Base-by-base conservation (phyloP, 2,797 vertebrate genomes). In the Sebastes umbrosus region DNA sequence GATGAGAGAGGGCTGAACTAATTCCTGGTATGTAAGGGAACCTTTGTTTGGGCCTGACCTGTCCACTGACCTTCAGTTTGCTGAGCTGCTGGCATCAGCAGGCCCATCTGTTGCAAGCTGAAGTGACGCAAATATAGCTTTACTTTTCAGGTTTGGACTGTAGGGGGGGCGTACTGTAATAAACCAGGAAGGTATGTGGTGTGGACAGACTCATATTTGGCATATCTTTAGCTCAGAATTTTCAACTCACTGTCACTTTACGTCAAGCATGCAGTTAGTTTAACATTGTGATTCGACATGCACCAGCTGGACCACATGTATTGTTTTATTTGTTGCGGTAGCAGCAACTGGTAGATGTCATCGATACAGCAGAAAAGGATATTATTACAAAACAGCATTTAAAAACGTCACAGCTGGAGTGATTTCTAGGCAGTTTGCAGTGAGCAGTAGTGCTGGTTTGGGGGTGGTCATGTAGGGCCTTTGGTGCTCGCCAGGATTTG, bases 21-120 rank as follows among this genome's bases (percentile, higher is more conserved):
- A 94, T 90, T 93, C 87, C 89, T 94, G 94, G 90, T 91, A 90
- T 95, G 94, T 93, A 94, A 93, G 94, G 91, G 90, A 94, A 95
- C 91, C 94, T 95, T 95, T 96, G 95, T 97, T 94, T 90, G 22
- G 77, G 86, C 77, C 85, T 95, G 96, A 96, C 96, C 93, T 89
- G 87, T 92, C 90, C 91, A 77, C 92, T 96, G 96, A 96, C 94
- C 96, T 94, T 81, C 84, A 91, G 93, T 90, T 93, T 93, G 94
- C 89, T 91, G 93, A 91, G 89, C 93, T 92, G 91, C 89, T 89
- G 86, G 81, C 86, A 88, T 94, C 90, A 91, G 85, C 83, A 82
- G 75, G 83, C 82, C 86, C 89, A 92, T 91, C 94, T 95, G 94
- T 87, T 93, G 76, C 50, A 78, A 80, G 85, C 32, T 80, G 29